Evolutionary conservation across 1,140 invertebrate species (phyloP).

Genomic region (Sinonovacula constricta): DNA sequence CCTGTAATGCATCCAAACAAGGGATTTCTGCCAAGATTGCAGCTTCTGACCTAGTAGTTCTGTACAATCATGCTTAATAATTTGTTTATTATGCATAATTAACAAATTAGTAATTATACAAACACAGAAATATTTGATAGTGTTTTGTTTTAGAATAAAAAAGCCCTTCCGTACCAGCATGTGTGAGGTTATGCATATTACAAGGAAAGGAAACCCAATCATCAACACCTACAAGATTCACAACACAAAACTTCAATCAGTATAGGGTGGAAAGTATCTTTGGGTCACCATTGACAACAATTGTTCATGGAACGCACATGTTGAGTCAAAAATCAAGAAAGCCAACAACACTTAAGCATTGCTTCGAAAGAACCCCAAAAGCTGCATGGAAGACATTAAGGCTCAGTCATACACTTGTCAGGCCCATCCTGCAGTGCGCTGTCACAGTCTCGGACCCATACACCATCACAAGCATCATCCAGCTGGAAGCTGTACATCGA

Average conservation of each 20-base stretch:
- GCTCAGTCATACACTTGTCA: not conserved
- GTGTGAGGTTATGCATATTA: no score
- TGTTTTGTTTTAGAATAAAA: no score
- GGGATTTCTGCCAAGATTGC: no score
- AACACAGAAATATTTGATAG: no score
- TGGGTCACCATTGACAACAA: conserved; percentile 8
- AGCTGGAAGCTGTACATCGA: no score
- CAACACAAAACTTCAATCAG: not conserved
- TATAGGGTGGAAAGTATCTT: conserved; percentile 23
- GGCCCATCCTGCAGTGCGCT: no score
- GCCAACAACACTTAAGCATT: conserved; percentile 9
- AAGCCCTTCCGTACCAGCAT: no score
- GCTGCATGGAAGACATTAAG: not conserved
- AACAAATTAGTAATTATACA: no score
- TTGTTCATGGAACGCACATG: not conserved
- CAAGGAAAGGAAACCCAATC: conserved; percentile 19
- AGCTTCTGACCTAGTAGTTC: no score
- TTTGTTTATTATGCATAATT: no score
- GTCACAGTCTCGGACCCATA: conserved; percentile 51
- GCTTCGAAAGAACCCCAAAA: not conserved
- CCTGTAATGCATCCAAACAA: no score
- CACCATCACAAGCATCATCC: conserved; percentile 14
- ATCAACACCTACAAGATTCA: conserved; percentile 8
- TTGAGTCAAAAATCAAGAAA: not conserved
- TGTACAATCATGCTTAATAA: no score